phyloP scores from a whole-genome alignment of 2,888 invertebrate species.

The Drosophila aldrichi region DNA sequence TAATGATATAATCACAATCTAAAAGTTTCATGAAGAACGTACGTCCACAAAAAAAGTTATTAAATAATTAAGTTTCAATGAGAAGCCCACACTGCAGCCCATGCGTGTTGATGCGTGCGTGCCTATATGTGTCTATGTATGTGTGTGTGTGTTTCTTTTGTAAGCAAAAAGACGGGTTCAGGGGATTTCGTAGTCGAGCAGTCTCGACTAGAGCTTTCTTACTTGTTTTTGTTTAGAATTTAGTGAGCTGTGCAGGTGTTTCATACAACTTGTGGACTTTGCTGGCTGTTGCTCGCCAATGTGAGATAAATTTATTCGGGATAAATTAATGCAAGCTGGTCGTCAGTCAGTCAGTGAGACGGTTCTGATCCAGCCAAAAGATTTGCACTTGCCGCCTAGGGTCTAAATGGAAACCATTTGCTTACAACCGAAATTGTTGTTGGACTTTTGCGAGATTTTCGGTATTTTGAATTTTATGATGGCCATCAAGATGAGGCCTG shows the following conservation, averaged over 20 bases:
- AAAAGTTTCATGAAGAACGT: too few relatives aligned
- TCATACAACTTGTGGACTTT: conserved; percentile 56
- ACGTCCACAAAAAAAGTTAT: too few relatives aligned
- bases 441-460: conserved; percentile 25
- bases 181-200: too few relatives aligned
- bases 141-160: too few relatives aligned
- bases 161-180: too few relatives aligned
- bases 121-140: too few relatives aligned
- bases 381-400: conserved; percentile 73
- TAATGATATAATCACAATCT: too few relatives aligned
- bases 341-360: conserved; percentile 43
- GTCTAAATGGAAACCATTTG: conserved; percentile 68
- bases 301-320: conserved; percentile 37
- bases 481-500: conserved; percentile 50
- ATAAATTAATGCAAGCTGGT: conserved; percentile 54
- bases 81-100: too few relatives aligned
- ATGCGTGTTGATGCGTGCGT: too few relatives aligned
- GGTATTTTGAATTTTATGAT: conserved; percentile 61
- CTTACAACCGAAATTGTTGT: conserved; percentile 14
- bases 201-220: too few relatives aligned
- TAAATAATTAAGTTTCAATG: too few relatives aligned
- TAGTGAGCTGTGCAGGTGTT: conserved; percentile 63
- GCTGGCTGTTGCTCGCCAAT: conserved; percentile 15
- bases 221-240: conserved; percentile 64
- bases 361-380: conserved; percentile 53